phyloP scores from a whole-genome alignment of 1,140 invertebrate species.

The Mizuhopecten yessoensis region DNA sequence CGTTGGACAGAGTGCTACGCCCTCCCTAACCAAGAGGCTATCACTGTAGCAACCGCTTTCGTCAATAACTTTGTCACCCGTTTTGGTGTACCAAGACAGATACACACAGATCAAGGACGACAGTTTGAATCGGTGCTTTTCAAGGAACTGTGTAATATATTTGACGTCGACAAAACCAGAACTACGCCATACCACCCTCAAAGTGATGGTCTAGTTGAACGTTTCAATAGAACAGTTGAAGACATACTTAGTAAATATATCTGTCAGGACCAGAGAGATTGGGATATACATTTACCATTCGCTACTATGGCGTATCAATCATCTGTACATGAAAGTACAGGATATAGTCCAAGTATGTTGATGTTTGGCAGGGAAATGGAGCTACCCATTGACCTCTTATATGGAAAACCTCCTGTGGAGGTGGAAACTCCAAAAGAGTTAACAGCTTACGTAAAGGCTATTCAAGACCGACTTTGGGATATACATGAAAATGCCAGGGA shows the following conservation, averaged over 20 bases:
- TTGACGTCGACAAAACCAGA: constrained; percentile 47
- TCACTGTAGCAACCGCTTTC: constrained; percentile 75
- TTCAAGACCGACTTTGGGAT: background rate
- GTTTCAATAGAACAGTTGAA: constrained; percentile 57
- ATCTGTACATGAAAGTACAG: constrained; percentile 52
- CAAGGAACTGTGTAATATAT: constrained; percentile 20
- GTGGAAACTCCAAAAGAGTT: no score
- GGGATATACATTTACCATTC: constrained; percentile 48
- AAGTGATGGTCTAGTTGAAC: constrained; percentile 47
- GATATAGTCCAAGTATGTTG: constrained; percentile 45
- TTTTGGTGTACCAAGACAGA: constrained; percentile 75
- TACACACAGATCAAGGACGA: no score
- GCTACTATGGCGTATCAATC: constrained; percentile 50
- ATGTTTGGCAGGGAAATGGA: constrained; percentile 47
- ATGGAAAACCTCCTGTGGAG: background rate
- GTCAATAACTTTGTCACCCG: constrained; percentile 74
- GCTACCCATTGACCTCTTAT: background rate
- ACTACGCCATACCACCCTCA: constrained; percentile 57
- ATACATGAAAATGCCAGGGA: constrained; percentile 41
- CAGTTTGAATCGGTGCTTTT: constrained; percentile 55
- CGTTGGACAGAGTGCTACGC: constrained; percentile 41
- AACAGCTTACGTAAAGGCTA: background rate
- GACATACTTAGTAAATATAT: constrained; percentile 50
- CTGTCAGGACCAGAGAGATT: constrained; percentile 51
- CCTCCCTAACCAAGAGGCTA: constrained; percentile 56